These are phyloP conservation scores for Tetramorium simillimum DNA, from an alignment of 1,140 invertebrate genomes.

Conservation along the genomic window DNA sequence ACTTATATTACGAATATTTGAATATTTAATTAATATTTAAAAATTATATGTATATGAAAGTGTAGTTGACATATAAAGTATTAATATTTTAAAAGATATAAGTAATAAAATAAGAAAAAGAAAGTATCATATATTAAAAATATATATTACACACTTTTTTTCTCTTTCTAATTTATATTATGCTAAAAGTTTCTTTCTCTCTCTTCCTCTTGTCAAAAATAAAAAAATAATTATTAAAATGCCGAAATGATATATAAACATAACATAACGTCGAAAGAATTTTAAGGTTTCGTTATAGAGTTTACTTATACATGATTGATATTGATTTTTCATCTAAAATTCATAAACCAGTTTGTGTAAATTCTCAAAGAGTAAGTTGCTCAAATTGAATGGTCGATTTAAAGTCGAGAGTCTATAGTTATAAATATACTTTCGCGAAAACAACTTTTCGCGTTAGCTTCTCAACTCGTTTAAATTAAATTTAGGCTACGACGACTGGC, in stretches of 20 bases:
- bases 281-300: not conserved
- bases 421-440: conserved; percentile 69
- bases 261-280: not conserved
- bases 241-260: not conserved
- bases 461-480: conserved; percentile 72
- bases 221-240: not conserved
- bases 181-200: not conserved
- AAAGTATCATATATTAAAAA: not conserved
- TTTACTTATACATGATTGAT: not conserved
- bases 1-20: no score
- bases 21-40: not conserved
- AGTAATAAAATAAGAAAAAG: not conserved
- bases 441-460: conserved; percentile 71
- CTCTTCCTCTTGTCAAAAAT: not conserved
- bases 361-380: conserved; percentile 18
- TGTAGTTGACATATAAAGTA: not conserved
- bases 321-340: not conserved
- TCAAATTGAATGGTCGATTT: conserved; percentile 41
- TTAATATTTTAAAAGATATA: not conserved
- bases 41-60: not conserved
- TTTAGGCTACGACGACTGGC: conserved; percentile 40
- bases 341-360: not conserved
- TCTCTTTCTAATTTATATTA: not conserved
- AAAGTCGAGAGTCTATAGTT: conserved; percentile 41
- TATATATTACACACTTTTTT: not conserved